These are phyloP conservation scores for Stratiolaelaps scimitus DNA, from an alignment of 1,140 invertebrate genomes.

Conservation along the genomic window DNA sequence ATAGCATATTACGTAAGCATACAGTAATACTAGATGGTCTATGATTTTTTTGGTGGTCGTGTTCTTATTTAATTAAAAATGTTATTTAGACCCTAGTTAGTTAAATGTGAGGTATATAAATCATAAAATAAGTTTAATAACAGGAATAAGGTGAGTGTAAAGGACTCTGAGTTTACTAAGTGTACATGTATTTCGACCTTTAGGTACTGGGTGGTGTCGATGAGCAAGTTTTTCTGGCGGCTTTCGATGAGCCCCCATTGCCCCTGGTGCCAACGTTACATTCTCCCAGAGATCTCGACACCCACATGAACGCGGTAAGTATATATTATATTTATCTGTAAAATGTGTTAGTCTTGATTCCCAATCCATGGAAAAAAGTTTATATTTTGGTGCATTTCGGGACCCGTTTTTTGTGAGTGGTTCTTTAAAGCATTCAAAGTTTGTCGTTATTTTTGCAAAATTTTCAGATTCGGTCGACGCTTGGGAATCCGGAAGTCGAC, in stretches of 20 bases:
- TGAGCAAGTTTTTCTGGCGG: constrained; percentile 18
- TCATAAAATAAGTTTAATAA: too few species aligned
- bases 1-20: too few species aligned
- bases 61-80: not conserved
- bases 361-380: too few species aligned
- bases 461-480: constrained; percentile 5
- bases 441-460: too few species aligned
- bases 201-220: constrained; percentile 1
- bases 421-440: too few species aligned
- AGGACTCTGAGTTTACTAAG: not conserved
- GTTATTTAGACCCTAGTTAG: not conserved
- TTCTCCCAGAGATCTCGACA: constrained; percentile 18
- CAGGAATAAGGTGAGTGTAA: not conserved
- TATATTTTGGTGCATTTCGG: too few species aligned
- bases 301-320: not conserved
- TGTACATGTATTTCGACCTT: not conserved
- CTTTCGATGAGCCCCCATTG: not conserved
- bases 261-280: not conserved
- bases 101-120: too few species aligned
- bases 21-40: too few species aligned
- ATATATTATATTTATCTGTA: too few species aligned
- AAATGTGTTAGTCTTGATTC: too few species aligned
- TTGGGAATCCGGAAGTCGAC: constrained; percentile 13
- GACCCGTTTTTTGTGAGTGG: too few species aligned
- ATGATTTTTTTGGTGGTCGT: too few species aligned